These are phyloP conservation scores for Drosophila melanocephala DNA, from an alignment of 2,888 invertebrate genomes.

Conservation along the genomic window DNA sequence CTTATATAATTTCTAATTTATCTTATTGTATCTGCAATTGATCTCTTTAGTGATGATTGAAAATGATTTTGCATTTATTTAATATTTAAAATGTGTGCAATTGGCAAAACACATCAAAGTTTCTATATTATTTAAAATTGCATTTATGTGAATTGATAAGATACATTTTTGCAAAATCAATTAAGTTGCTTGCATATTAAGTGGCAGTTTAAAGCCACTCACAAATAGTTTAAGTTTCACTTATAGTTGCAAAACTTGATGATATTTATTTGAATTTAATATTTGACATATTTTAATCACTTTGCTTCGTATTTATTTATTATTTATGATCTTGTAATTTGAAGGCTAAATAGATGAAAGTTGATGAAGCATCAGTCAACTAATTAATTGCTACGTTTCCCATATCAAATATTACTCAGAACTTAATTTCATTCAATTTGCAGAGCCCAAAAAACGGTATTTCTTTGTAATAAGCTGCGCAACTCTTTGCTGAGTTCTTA, in stretches of 20 bases:
- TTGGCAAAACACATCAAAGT: accelerated
- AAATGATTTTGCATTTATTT: background rate
- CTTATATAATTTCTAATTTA: no score
- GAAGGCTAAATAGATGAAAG: background rate
- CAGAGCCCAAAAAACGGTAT: background rate
- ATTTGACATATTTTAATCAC: background rate
- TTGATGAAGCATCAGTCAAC: background rate
- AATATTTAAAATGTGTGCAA: background rate
- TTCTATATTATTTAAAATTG: background rate
- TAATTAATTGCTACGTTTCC: background rate
- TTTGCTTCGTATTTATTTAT: background rate
- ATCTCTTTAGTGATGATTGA: background rate
- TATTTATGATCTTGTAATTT: background rate
- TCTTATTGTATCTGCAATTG: background rate
- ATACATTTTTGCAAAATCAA: background rate
- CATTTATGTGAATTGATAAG: background rate
- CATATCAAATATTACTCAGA: background rate
- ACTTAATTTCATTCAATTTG: background rate
- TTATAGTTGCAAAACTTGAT: background rate
- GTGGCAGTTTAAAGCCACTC: background rate
- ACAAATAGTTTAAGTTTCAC: background rate
- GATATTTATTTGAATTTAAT: background rate
- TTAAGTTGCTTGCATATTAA: no score
- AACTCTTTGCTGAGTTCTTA: slow-evolving; percentile 21
- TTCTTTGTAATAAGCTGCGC: slow-evolving; percentile 3